Percentiles rank a stretch among this genome's conserved stretches.
Evolutionary conservation across 2,113 vertebrate species (phyloP).

Genomic region (Odocoileus virginianus): DNA sequence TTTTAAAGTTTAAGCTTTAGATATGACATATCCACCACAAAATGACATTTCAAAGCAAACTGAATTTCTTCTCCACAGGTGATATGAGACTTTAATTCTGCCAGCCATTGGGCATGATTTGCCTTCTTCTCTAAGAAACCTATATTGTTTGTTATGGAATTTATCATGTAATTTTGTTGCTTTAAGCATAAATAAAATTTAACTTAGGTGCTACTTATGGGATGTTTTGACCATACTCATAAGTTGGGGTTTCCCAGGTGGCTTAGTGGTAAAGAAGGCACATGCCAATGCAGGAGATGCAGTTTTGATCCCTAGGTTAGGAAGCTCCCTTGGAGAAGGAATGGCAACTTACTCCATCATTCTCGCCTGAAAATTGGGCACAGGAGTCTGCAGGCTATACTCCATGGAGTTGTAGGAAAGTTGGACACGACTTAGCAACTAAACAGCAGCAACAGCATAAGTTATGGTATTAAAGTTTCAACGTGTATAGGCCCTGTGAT

Average conservation of each 20-base stretch:
- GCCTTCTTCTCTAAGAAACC: not conserved
- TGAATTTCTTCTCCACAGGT: not conserved
- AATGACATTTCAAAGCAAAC: constrained; percentile 20
- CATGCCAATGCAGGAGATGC: not conserved
- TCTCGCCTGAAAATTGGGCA: not conserved
- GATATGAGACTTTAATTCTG: not conserved
- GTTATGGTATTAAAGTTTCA: not conserved
- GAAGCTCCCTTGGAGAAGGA: not conserved
- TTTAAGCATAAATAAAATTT: not conserved
- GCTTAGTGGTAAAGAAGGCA: not conserved
- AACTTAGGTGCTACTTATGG: not conserved
- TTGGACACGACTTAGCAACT: not conserved
- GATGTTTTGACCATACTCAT: not conserved
- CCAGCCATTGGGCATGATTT: not conserved
- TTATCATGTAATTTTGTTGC: not conserved
- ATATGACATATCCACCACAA: not conserved
- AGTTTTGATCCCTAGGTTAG: not conserved
- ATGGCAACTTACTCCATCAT: not conserved
- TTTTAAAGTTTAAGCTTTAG: not conserved
- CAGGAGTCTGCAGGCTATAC: not conserved
- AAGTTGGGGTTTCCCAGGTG: not conserved
- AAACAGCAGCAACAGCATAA: not conserved
- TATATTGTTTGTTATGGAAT: not conserved
- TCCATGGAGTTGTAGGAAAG: not conserved
- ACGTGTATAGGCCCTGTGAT: not conserved